Percentiles rank a stretch among this genome's conserved stretches.
Conservation (phyloP, 2,797 vertebrate species). For the Dermochelys coriacea region DNA sequence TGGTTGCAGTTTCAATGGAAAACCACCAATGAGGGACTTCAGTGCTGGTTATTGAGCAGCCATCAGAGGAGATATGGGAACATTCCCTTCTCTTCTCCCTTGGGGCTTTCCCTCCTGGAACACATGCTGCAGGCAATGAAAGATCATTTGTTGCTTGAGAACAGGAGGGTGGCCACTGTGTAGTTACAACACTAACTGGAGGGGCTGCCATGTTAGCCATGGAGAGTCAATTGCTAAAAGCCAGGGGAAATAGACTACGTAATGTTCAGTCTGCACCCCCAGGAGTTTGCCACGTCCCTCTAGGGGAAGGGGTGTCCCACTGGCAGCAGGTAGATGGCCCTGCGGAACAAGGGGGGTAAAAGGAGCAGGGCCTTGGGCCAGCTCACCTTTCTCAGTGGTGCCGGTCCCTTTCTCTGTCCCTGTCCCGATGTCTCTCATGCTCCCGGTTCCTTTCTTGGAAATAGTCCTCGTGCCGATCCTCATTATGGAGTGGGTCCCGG, state of each 20-base stretch:
- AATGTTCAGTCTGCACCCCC: not conserved
- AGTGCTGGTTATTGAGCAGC: not conserved
- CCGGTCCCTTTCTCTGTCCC: constrained; percentile 84
- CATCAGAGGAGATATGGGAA: not conserved
- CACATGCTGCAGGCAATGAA: not conserved
- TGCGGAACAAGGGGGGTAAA: not conserved
- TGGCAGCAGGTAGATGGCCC: not conserved
- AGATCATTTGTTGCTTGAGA: not conserved
- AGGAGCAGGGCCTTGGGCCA: not conserved
- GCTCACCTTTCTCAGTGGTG: constrained; percentile 87
- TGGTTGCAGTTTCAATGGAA: not conserved
- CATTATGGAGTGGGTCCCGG: constrained; percentile 84
- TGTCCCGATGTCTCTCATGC: constrained; percentile 83
- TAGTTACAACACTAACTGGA: not conserved
- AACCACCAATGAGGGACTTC: not conserved
- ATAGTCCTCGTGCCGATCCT: constrained; percentile 88
- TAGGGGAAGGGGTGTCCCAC: not conserved
- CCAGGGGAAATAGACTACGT: not conserved
- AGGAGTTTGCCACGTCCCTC: not conserved
- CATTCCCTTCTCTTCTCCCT: not conserved
- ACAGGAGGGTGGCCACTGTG: not conserved
- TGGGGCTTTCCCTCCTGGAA: not conserved
- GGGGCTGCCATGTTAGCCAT: not conserved
- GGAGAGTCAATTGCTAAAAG: not conserved
- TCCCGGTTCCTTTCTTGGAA: constrained; percentile 85